Percentiles rank a stretch among this genome's conserved stretches.
Conservation (phyloP, 2,113 vertebrate species). For the Progne subis region DNA sequence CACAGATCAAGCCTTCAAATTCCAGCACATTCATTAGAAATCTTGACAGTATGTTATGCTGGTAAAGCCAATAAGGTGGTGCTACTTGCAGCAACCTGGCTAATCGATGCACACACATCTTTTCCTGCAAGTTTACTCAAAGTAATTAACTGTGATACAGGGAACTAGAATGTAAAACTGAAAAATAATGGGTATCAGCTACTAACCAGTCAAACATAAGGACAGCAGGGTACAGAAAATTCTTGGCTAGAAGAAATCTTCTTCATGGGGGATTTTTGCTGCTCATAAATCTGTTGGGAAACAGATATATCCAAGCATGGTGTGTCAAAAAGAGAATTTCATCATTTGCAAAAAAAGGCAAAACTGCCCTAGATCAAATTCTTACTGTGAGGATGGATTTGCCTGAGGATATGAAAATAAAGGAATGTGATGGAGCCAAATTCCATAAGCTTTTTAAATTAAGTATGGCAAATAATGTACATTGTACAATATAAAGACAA, state of each 20-base stretch:
- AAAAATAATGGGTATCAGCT: slow-evolving; percentile 28
- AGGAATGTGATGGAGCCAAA: background rate
- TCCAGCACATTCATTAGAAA: background rate
- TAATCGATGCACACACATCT: background rate
- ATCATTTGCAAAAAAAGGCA: slow-evolving; percentile 4
- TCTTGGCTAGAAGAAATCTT: slow-evolving; percentile 35
- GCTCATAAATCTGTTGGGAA: slow-evolving; percentile 58
- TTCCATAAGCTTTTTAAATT: slow-evolving; percentile 1
- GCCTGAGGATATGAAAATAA: slow-evolving; percentile 13
- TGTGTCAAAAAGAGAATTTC: slow-evolving; percentile 35
- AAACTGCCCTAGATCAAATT: slow-evolving; percentile 26
- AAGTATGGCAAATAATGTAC: background rate
- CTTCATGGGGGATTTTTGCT: slow-evolving; percentile 53
- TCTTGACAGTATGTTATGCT: background rate
- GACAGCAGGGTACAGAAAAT: slow-evolving; percentile 43
- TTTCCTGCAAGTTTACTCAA: slow-evolving; percentile 14
- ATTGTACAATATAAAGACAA: background rate
- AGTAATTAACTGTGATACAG: slow-evolving; percentile 16
- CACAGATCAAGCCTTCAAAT: background rate
- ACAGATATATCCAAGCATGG: slow-evolving; percentile 15
- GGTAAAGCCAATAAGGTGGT: background rate
- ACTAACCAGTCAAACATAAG: slow-evolving; percentile 21
- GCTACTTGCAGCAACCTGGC: background rate
- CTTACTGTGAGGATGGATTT: background rate
- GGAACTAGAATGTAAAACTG: slow-evolving; percentile 4